Base-by-base conservation (phyloP, 2,888 invertebrate genomes). In the Acronicta psi region DNA sequence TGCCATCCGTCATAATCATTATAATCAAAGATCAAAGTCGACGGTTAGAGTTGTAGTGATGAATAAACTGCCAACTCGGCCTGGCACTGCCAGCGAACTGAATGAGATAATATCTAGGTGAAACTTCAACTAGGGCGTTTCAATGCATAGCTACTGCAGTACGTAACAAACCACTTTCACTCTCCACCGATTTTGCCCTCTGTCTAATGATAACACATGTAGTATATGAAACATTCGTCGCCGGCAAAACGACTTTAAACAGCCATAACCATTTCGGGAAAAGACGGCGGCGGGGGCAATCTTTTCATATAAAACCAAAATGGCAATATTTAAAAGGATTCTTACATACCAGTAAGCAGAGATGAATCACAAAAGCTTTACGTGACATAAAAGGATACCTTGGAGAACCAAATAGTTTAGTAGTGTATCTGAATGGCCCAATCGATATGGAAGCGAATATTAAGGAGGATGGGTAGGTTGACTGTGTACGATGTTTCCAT, bases 141-240 rank as follows among this genome's bases (percentile, higher is more conserved):
- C 63, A 79, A 69, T 59, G 52, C 59, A 59, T 70, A 74, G 16
- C 58, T 75, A 82, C 69, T 76, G 79, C 69, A 75, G 75, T 79
- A 80, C 73, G 81, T 82, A 85, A 81, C 69, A 73, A 79, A 84
- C 87, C 75, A 87, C 90, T 91, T 91, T 92, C 90, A 86, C 89
- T 82, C 69, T 66, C 75, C 61, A 79, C 77, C 75, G 77, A 83
- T 83, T 80, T 81, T 80, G 75, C 80, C 72, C 75, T 65, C 70
- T 53, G 65, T 67, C 51, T 77, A 57, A 64, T 68, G 52, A 71
- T 74, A 49, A 71, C 53, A 53, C 31, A 57, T 53, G 46, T 17
- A 63, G 13, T 42, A 40, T 44, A 65, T 36, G 18, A 58, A 29
- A 23, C 10, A 25, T 17, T 16, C 37, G n/a, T 37, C 40, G 23